Evolutionary conservation across 2,797 vertebrate species (phyloP), one percentile per base, ranked within the genome.

Genomic region (Clangula hyemalis): DNA sequence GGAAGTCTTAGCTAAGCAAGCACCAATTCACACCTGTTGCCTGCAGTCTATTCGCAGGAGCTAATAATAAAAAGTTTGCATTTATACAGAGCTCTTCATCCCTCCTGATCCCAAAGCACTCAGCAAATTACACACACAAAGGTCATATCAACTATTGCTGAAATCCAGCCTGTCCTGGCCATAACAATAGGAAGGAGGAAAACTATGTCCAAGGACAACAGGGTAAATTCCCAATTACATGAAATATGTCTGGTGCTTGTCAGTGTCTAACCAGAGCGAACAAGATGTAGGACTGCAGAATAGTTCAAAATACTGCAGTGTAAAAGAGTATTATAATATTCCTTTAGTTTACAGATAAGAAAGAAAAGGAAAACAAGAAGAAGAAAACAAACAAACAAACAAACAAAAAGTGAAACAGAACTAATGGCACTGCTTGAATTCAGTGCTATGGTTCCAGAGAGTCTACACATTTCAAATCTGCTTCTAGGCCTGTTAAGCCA

Each of bases 21-120:
- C 75, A 87, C 74, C 76, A 36, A 21, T 54, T 85, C 71, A 65
- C 96, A 97, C 95, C 96, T 97, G 97, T 92, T 13, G 56, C 90
- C 92, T 36, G 69, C 81, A 66, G 74, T 94, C 94, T 78, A 64
- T 96, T 89, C 79, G 19, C 87, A 10, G 95, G 49, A 90, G 72
- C 96, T 88, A 80, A 95, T 93, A 95, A 97, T 39, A 57, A 91
- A 90, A 58, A 76, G 64, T 74, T 95, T 71, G 84, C 4, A 0
- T 94, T 95, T 89, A 69, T 69, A 56, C 0, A 0, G 69, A 93
- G 69, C 87, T 57, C 71, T 92, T 92, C 80, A 95, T 95, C 93
- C 95, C 93, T 10, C 20, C n/a, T 80, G 95, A 96, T 92, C 93
- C 74, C 91, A 58, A 79, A 82, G 77, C 87, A 66, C 94, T 87